phyloP scores from a whole-genome alignment of 2,888 invertebrate species.

The Nomada flava region DNA sequence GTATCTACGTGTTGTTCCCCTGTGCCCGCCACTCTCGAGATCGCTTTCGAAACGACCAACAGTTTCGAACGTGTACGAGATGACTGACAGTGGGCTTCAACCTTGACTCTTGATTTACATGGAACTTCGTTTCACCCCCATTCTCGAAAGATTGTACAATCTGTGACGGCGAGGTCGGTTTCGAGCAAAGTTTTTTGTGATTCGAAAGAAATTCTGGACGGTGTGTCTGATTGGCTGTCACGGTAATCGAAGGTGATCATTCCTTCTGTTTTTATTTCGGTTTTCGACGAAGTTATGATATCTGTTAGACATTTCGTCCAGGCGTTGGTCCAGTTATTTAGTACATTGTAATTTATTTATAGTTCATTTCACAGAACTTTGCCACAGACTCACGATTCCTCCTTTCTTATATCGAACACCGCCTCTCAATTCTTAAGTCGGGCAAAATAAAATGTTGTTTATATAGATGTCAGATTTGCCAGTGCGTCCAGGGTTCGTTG shows the following conservation, averaged over 20 bases:
- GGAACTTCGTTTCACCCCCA: background rate
- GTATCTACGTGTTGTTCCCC: constrained; percentile 48
- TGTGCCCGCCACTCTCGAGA: constrained; percentile 49
- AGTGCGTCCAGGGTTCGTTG: background rate
- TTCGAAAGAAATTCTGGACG: too few species aligned
- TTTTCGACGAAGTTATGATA: too few species aligned
- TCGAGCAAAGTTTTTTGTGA: background rate
- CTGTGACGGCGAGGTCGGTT: too few species aligned
- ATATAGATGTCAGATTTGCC: background rate
- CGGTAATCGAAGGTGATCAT: too few species aligned
- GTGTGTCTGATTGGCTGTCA: too few species aligned
- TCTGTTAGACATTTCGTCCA: too few species aligned
- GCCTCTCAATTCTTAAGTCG: too few species aligned
- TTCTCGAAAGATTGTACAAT: background rate
- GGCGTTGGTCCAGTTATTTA: too few species aligned
- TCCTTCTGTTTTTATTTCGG: too few species aligned
- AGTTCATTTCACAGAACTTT: too few species aligned
- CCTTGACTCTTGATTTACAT: background rate
- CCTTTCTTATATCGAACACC: background rate
- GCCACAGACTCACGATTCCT: background rate
- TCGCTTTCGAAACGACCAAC: constrained; percentile 48
- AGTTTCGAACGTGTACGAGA: constrained; percentile 10
- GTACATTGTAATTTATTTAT: too few species aligned
- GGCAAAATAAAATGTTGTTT: too few species aligned
- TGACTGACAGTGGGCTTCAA: constrained; percentile 7